These are phyloP conservation scores for Dendropsophus ebraccatus DNA, from an alignment of 2,113 vertebrate genomes.

Conservation along the genomic window DNA sequence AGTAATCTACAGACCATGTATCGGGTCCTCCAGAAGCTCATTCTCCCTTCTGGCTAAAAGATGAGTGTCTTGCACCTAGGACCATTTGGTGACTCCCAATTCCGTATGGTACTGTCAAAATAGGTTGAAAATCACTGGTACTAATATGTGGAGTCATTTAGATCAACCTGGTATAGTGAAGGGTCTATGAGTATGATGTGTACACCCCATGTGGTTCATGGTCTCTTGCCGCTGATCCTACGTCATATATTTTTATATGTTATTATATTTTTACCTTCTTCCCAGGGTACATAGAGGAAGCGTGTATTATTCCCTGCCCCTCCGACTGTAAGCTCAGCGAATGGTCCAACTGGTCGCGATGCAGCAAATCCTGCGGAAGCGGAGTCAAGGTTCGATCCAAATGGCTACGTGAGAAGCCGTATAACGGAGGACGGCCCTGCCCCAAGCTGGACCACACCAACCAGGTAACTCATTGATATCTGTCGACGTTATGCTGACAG, in stretches of 20 bases:
- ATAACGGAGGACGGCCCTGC: constrained; percentile 94
- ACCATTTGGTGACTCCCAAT: no score
- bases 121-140: neutral
- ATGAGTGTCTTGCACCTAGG: no score
- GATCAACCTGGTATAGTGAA: neutral
- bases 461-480: constrained; percentile 78
- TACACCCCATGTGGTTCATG: no score
- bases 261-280: no score
- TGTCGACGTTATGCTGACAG: neutral
- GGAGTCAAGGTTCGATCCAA: constrained; percentile 97
- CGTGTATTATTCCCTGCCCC: constrained; percentile 94
- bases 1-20: no score
- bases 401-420: constrained; percentile 95
- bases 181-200: no score
- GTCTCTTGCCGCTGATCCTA: no score
- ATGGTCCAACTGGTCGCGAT: constrained; percentile 98
- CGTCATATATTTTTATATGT: no score
- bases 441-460: constrained; percentile 96
- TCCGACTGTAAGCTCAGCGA: constrained; percentile 98
- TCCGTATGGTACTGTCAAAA: no score
- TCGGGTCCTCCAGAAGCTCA: no score
- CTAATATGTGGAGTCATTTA: neutral
- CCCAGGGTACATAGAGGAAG: constrained; percentile 94
- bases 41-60: no score
- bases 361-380: constrained; percentile 97